These are phyloP conservation scores for Campoplex nolae DNA, from an alignment of 2,888 invertebrate genomes.

Conservation along the genomic window DNA sequence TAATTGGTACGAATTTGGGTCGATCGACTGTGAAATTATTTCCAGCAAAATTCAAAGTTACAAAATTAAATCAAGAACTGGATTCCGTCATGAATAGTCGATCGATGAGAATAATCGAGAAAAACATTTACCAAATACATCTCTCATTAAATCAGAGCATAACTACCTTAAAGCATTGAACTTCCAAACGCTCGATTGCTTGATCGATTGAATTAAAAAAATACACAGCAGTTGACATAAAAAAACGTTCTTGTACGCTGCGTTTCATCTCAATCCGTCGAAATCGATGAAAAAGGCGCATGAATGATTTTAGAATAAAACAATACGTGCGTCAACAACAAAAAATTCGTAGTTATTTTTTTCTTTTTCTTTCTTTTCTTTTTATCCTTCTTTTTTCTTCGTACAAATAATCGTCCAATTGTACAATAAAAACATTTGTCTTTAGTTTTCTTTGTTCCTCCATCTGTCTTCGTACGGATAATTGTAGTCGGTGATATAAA, in stretches of 20 bases:
- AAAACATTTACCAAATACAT: neutral
- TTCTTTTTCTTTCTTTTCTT: too few relatives aligned
- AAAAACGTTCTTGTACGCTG: neutral
- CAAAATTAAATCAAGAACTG: neutral
- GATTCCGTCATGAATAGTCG: neutral
- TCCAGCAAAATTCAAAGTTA: neutral
- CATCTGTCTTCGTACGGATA: constrained; percentile 7
- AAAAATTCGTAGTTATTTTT: neutral
- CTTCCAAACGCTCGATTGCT: neutral
- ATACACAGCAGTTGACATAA: constrained; percentile 1
- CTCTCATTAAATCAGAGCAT: neutral
- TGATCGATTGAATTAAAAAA: neutral
- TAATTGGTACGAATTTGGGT: neutral
- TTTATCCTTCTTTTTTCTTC: neutral
- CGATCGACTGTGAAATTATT: neutral
- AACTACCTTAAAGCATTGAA: neutral
- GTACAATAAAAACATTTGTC: constrained; percentile 52
- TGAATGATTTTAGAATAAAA: constrained; percentile 39
- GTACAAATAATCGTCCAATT: constrained; percentile 28
- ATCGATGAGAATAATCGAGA: neutral
- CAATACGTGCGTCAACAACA: constrained; percentile 35
- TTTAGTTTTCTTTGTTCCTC: constrained; percentile 26
- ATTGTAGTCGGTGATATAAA: constrained; percentile 20
- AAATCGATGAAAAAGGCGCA: constrained; percentile 40
- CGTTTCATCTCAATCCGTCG: neutral